Conservation (phyloP, 2,797 vertebrate species). For the Amniataba percoides region DNA sequence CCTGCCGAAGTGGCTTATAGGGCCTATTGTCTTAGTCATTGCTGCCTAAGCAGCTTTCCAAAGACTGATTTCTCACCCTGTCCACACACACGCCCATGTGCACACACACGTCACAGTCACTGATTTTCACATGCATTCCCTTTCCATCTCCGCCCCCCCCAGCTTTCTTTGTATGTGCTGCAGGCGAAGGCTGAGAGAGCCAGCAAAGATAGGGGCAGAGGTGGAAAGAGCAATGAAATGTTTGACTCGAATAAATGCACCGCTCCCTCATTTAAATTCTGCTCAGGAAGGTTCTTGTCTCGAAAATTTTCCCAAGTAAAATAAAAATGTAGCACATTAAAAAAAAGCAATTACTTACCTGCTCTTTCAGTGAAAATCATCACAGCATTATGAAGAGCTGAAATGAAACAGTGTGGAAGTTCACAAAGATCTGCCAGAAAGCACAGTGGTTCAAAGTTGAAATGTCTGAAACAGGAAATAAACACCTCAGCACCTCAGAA, state of each 20-base stretch:
- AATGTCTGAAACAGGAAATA: conserved; percentile 3
- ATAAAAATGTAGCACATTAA: conserved; percentile 31
- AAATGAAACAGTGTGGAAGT: not conserved
- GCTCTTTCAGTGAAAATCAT: not conserved
- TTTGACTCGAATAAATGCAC: conserved; percentile 47
- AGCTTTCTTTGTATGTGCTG: conserved; percentile 28
- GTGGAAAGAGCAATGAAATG: conserved; percentile 49
- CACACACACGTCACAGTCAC: not conserved
- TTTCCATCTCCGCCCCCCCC: conserved; percentile 21
- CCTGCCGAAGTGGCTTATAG: conserved; percentile 67
- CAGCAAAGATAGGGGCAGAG: conserved; percentile 30
- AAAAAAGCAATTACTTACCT: conserved; percentile 10
- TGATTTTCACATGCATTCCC: conserved; percentile 36
- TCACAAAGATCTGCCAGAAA: conserved; percentile 12
- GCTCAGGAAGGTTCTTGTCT: conserved; percentile 27
- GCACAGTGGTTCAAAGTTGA: conserved; percentile 16
- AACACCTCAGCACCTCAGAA: no score
- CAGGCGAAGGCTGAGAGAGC: conserved; percentile 33
- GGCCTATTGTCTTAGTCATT: conserved; percentile 70
- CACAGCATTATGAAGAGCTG: not conserved
- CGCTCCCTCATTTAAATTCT: conserved; percentile 53
- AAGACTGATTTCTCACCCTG: conserved; percentile 47
- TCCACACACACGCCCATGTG: conserved; percentile 9
- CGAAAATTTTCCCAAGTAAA: conserved; percentile 17
- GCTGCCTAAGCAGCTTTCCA: conserved; percentile 73